Evolutionary conservation across 1,140 invertebrate genomes (phyloP), one percentile per base, ranked within the genome.

Genomic region (Stenopsyche tienmushanensis): DNA sequence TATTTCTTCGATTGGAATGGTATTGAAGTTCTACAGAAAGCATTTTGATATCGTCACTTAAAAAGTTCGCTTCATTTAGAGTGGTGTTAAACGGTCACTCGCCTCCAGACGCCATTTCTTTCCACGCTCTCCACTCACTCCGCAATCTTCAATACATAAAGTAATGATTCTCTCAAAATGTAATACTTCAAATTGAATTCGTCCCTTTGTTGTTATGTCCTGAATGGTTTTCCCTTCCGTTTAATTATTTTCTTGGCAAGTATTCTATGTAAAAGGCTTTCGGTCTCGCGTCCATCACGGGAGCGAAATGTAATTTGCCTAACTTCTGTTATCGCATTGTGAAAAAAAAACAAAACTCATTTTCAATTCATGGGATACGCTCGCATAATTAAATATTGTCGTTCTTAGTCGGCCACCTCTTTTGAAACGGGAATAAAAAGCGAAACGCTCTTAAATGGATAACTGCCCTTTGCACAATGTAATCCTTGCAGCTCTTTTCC

Each of bases 301-400:
- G 25, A 47, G 23, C 41, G 41, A 47, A 47, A 47, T 60, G 57
- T 47, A 60, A 60, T 60, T 60, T 60, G 42, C 57, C 41, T 60
- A 60, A 60, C 57, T 60, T 60, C 41, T 60, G 57, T 60, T 60
- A 47, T 57, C 54, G 54, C 39, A 39, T 21, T 15, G 10, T 29
- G 3, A 42, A n/a, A 57, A 23, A 41, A 24, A 21, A 57, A 39
- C 18, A 42, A 57, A 57, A 57, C 18, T 57, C 54, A 24, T 42
- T 57, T 42, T 42, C 34, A 39, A 57, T 57, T 57, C 54, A 42
- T 57, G 54, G 20, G 54, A 57, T 42, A 57, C 39, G 39, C 57
- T 47, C 42, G 42, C 42, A 44, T 60, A 60, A 60, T 60, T 60
- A 60, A 60, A 60, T 47, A 47, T 60, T 47, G 42, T 60, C 57